Conservation (phyloP, 2,113 vertebrate genomes). For the Microtus montanus region DNA sequence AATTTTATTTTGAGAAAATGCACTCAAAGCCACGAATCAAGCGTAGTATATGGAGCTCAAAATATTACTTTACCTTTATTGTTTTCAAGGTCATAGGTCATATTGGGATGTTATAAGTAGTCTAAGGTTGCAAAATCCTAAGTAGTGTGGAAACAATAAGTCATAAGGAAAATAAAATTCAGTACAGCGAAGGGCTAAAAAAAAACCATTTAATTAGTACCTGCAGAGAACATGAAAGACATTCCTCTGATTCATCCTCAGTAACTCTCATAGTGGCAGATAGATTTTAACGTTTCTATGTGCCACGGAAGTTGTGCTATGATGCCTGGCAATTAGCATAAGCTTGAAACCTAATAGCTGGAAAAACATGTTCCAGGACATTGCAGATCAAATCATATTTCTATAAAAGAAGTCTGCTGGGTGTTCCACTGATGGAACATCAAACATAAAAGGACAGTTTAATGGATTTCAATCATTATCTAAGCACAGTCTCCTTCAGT, state of each 20-base stretch:
- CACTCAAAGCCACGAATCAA: not conserved
- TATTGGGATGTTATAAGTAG: not conserved
- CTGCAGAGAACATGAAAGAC: not conserved
- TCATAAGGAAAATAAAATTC: conserved; percentile 15
- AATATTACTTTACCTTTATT: not conserved
- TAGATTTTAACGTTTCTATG: not conserved
- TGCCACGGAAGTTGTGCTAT: conserved; percentile 17
- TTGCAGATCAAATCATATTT: conserved; percentile 65
- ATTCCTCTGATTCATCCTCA: not conserved
- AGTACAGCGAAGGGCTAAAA: not conserved
- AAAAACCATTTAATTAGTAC: not conserved
- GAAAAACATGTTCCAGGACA: conserved; percentile 65
- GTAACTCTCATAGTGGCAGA: not conserved
- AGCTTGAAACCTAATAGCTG: conserved; percentile 51
- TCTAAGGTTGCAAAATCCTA: not conserved
- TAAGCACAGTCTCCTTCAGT: conserved; percentile 43
- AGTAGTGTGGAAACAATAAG: not conserved
- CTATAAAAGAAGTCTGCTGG: conserved; percentile 67
- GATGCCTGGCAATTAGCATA: conserved; percentile 54
- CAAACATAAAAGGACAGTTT: conserved; percentile 47
- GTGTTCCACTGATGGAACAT: conserved; percentile 51
- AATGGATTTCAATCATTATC: conserved; percentile 66
- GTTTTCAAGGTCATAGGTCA: not conserved
- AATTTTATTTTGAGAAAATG: not conserved
- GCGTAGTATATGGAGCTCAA: not conserved